Percentiles rank a stretch among this genome's conserved stretches.
These are phyloP conservation scores for Parnassius glacialis DNA, from an alignment of 2,888 invertebrate species.

Conservation along the genomic window DNA sequence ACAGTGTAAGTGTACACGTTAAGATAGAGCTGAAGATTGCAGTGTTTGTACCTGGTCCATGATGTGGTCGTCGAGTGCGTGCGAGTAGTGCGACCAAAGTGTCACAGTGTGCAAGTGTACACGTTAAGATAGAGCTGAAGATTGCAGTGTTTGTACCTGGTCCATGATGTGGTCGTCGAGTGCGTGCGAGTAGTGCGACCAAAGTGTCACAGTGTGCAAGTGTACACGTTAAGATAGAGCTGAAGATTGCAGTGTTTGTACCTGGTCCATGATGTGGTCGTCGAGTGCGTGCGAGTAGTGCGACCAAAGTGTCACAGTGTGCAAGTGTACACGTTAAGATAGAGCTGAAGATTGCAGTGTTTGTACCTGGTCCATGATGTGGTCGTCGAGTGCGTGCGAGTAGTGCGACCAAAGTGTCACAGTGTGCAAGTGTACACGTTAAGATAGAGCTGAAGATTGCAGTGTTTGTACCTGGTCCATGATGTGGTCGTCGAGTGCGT, in stretches of 20 bases:
- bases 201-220: not conserved
- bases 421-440: not conserved
- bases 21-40: no score
- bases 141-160: conserved; percentile 45
- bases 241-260: conserved; percentile 27
- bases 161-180: conserved; percentile 71
- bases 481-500: conserved; percentile 64
- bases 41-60: conserved; percentile 60
- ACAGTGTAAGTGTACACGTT: not conserved
- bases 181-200: conserved; percentile 57
- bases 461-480: conserved; percentile 60
- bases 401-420: conserved; percentile 40
- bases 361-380: conserved; percentile 68
- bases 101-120: not conserved
- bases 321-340: no score
- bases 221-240: no score
- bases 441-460: no score
- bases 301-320: not conserved
- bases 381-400: conserved; percentile 66
- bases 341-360: not conserved
- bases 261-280: conserved; percentile 71
- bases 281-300: conserved; percentile 68
- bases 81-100: conserved; percentile 52
- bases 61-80: conserved; percentile 64
- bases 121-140: no score